phyloP scores from a whole-genome alignment of 2,797 vertebrate genomes.

The Allobates femoralis region DNA sequence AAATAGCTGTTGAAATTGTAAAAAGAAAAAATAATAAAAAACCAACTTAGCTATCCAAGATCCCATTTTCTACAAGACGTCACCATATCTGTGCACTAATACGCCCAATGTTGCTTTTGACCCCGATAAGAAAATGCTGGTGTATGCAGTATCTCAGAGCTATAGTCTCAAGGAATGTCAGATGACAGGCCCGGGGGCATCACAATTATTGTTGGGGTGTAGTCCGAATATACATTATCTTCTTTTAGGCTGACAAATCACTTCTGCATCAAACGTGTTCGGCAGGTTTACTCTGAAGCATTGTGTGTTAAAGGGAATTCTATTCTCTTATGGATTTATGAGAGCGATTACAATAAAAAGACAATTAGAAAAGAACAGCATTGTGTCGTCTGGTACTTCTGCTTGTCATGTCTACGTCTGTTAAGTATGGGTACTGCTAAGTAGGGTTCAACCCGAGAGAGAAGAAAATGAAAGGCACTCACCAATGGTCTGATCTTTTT shows the following conservation, averaged over 20 bases:
- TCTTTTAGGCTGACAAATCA: neutral
- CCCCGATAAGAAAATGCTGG: neutral
- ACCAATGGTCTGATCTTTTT: no score
- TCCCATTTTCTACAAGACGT: neutral
- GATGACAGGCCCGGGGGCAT: neutral
- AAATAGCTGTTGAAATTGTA: neutral
- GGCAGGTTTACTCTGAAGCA: neutral
- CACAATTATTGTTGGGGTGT: constrained; percentile 27
- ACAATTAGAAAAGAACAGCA: no score
- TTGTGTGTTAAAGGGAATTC: neutral
- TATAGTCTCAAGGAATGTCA: neutral
- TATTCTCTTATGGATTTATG: neutral
- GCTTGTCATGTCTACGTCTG: no score
- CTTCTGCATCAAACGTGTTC: neutral
- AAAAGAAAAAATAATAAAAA: neutral
- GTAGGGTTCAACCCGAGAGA: no score
- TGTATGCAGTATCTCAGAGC: neutral
- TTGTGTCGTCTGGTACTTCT: no score
- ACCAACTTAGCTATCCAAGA: neutral
- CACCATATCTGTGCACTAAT: neutral
- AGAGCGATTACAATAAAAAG: neutral
- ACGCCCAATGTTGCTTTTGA: neutral
- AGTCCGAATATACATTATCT: neutral
- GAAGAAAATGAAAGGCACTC: no score
- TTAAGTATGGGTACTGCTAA: no score